phyloP scores from a whole-genome alignment of 2,888 invertebrate genomes.

The Chesias legatella region DNA sequence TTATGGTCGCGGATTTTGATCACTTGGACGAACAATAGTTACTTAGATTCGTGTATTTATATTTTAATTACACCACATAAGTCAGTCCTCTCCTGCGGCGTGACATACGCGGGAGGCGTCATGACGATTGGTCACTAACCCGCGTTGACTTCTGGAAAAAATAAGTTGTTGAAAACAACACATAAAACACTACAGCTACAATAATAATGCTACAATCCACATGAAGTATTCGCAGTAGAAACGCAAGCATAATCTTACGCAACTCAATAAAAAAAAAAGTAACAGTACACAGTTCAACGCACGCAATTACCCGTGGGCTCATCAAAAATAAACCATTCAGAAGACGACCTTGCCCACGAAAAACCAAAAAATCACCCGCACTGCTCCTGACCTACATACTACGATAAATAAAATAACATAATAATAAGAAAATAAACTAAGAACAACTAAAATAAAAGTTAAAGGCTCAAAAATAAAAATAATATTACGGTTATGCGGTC shows the following conservation, averaged over 20 bases:
- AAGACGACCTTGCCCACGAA: slow-evolving; percentile 66
- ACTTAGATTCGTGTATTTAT: too few relatives aligned
- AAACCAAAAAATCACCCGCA: slow-evolving; percentile 62
- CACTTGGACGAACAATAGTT: too few relatives aligned
- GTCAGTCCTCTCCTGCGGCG: too few relatives aligned
- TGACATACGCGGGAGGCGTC: too few relatives aligned
- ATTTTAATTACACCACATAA: too few relatives aligned
- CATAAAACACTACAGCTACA: too few relatives aligned
- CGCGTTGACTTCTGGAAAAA: too few relatives aligned
- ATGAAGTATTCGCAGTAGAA: background rate
- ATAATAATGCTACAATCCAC: too few relatives aligned
- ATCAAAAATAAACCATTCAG: slow-evolving; percentile 50
- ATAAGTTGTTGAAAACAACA: too few relatives aligned
- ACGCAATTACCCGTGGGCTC: slow-evolving; percentile 28
- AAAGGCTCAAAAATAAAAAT: slow-evolving; percentile 68
- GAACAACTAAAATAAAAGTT: slow-evolving; percentile 53
- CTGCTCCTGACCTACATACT: slow-evolving; percentile 76
- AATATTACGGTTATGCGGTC: slow-evolving; percentile 72
- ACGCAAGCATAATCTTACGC: background rate
- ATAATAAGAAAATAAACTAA: slow-evolving; percentile 65
- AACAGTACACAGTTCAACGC: slow-evolving; percentile 37
- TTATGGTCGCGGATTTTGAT: too few relatives aligned
- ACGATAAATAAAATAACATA: slow-evolving; percentile 64
- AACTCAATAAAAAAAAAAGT: background rate
- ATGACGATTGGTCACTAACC: too few relatives aligned